phyloP scores from a whole-genome alignment of 2,888 invertebrate species.

The Drymonia ruficornis region DNA sequence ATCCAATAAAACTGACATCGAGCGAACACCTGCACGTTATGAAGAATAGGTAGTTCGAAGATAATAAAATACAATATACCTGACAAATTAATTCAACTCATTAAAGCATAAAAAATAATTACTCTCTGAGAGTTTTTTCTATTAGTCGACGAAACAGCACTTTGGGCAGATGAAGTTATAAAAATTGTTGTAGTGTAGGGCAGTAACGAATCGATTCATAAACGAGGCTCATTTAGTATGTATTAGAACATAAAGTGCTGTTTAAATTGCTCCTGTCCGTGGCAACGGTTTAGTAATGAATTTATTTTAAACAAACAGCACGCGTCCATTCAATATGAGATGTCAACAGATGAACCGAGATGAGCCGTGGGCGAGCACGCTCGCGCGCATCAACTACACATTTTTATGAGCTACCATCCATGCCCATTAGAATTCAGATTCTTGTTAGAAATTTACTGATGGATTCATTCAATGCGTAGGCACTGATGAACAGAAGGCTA shows the following conservation, averaged over 20 bases:
- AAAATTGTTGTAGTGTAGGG: slow-evolving; percentile 12
- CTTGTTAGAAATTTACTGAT: not conserved
- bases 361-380: slow-evolving; percentile 56
- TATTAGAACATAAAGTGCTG: slow-evolving; percentile 23
- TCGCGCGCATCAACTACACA: slow-evolving; percentile 41
- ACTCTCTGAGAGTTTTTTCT: slow-evolving; percentile 6
- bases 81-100: slow-evolving; percentile 11
- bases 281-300: slow-evolving; percentile 38
- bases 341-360: slow-evolving; percentile 69
- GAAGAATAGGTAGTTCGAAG: slow-evolving; percentile 17
- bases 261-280: slow-evolving; percentile 30
- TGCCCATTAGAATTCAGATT: not conserved
- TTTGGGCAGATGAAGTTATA: slow-evolving; percentile 15
- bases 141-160: slow-evolving; percentile 9
- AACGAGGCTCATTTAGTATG: slow-evolving; percentile 20
- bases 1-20: slow-evolving; percentile 20
- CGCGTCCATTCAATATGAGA: slow-evolving; percentile 65
- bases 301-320: slow-evolving; percentile 66
- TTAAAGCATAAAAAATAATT: slow-evolving; percentile 15
- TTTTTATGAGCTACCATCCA: not conserved
- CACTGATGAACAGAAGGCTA: too few species aligned
- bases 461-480: too few species aligned
- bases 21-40: slow-evolving; percentile 22
- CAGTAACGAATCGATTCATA: slow-evolving; percentile 15
- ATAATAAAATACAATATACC: slow-evolving; percentile 11